A percentile compares a stretch with the other conserved stretches of the same genome.
These are phyloP conservation scores for Percopsis omiscomaycus DNA, from an alignment of 2,797 vertebrate species.

Conservation along the genomic window DNA sequence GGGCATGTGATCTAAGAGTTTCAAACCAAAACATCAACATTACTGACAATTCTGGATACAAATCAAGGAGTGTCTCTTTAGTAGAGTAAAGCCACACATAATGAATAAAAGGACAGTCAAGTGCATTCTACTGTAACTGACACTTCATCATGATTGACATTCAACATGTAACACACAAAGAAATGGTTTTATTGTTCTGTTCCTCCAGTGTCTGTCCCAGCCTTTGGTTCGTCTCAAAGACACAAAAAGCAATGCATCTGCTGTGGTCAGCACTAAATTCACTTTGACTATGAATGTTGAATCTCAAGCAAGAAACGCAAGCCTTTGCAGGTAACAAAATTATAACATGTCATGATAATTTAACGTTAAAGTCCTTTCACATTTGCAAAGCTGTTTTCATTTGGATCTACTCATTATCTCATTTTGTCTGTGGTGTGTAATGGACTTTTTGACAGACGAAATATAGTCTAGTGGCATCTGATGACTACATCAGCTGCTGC, in stretches of 20 bases:
- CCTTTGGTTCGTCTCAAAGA: slow-evolving; percentile 55
- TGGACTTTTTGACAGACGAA: slow-evolving; percentile 35
- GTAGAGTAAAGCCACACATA: neutral
- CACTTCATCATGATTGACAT: no score
- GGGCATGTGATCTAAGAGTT: no score
- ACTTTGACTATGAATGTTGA: slow-evolving; percentile 61
- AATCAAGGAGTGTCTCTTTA: neutral
- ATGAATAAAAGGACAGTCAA: no score
- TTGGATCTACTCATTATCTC: slow-evolving; percentile 20
- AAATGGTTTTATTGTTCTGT: slow-evolving; percentile 4
- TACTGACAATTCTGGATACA: no score
- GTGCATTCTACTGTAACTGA: no score
- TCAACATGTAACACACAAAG: neutral
- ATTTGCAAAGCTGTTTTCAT: slow-evolving; percentile 20
- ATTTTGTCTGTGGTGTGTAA: slow-evolving; percentile 20
- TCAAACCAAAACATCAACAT: no score
- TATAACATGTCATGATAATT: neutral
- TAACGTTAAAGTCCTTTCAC: neutral
- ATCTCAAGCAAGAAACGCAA: slow-evolving; percentile 41
- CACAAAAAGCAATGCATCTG: slow-evolving; percentile 65
- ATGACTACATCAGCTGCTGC: slow-evolving; percentile 63
- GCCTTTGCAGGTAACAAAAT: slow-evolving; percentile 74
- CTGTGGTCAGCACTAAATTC: slow-evolving; percentile 68
- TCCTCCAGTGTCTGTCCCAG: slow-evolving; percentile 71
- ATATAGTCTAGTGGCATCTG: slow-evolving; percentile 59